A percentile compares a stretch with the other conserved stretches of the same genome.
Evolutionary conservation across 2,797 vertebrate species (phyloP).

Genomic region (Menidia menidia): DNA sequence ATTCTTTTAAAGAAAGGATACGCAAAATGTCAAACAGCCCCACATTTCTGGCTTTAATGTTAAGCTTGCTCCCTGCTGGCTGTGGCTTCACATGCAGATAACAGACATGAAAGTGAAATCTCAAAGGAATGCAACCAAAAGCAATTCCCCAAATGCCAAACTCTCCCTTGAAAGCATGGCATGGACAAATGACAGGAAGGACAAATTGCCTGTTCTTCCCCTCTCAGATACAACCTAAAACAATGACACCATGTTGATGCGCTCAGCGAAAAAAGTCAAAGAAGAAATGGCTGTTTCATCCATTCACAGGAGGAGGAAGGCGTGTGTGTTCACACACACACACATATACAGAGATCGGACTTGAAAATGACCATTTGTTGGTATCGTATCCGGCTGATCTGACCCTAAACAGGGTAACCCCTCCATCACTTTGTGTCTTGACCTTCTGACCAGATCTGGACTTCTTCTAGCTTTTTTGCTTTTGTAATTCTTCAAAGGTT

Average conservation of each 20-base stretch:
- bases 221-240: conserved; percentile 63
- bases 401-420: conserved; percentile 37
- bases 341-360: conserved; percentile 2
- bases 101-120: background rate
- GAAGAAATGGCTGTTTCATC: conserved; percentile 47
- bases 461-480: conserved; percentile 38
- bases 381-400: conserved; percentile 56
- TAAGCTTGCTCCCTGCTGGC: background rate
- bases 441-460: conserved; percentile 43
- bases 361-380: conserved; percentile 41
- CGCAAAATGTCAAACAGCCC: background rate
- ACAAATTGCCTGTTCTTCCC: conserved; percentile 26
- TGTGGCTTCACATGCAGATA: background rate
- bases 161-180: conserved; percentile 29
- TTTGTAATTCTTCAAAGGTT: conserved; percentile 17
- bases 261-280: conserved; percentile 53
- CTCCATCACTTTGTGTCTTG: conserved; percentile 28
- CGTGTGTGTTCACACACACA: conserved; percentile 3
- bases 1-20: background rate
- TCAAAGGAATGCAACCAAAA: conserved; percentile 10
- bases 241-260: conserved; percentile 75
- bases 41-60: background rate
- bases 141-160: conserved; percentile 17
- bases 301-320: conserved; percentile 25
- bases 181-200: conserved; percentile 51